A percentile compares a stretch with the other conserved stretches of the same genome.
These are phyloP conservation scores for Loripinus fragilis DNA, from an alignment of 2,888 invertebrate species.

Conservation along the genomic window DNA sequence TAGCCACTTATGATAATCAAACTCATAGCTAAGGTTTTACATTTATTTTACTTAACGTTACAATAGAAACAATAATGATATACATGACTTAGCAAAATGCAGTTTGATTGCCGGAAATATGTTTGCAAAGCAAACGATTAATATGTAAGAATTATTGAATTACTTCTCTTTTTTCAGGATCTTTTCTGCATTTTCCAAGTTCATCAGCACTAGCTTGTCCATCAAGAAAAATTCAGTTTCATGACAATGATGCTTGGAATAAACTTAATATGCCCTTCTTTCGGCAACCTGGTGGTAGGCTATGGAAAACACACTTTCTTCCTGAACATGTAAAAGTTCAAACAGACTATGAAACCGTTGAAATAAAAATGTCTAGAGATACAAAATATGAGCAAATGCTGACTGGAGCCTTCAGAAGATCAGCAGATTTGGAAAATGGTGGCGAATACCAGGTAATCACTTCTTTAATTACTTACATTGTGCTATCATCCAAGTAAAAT, in stretches of 20 bases:
- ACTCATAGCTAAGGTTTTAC: too few species aligned
- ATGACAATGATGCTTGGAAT: conserved; percentile 28
- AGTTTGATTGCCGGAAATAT: too few species aligned
- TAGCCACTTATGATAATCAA: too few species aligned
- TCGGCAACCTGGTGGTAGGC: conserved; percentile 21
- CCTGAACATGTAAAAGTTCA: conserved; percentile 22
- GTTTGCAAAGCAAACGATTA: too few species aligned
- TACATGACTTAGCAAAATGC: too few species aligned
- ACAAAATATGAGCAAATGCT: conserved; percentile 20
- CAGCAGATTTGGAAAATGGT: conserved; percentile 30
- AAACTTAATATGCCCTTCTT: conserved; percentile 5
- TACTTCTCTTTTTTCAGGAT: too few species aligned
- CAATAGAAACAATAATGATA: too few species aligned
- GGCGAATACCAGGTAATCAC: conserved; percentile 42
- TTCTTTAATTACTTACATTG: too few species aligned
- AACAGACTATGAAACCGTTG: conserved; percentile 10
- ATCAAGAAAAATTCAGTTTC: conserved; percentile 23
- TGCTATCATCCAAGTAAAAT: too few species aligned
- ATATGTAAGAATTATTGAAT: too few species aligned
- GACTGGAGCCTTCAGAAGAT: conserved; percentile 24
- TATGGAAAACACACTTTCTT: conserved; percentile 24
- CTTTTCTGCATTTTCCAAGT: conserved; percentile 39
- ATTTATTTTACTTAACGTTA: too few species aligned
- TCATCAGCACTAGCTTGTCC: conserved; percentile 42
- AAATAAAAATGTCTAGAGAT: conserved; percentile 37